Evolutionary conservation across 2,888 invertebrate genomes (phyloP).

Genomic region (Caenorhabditis macrosperma): DNA sequence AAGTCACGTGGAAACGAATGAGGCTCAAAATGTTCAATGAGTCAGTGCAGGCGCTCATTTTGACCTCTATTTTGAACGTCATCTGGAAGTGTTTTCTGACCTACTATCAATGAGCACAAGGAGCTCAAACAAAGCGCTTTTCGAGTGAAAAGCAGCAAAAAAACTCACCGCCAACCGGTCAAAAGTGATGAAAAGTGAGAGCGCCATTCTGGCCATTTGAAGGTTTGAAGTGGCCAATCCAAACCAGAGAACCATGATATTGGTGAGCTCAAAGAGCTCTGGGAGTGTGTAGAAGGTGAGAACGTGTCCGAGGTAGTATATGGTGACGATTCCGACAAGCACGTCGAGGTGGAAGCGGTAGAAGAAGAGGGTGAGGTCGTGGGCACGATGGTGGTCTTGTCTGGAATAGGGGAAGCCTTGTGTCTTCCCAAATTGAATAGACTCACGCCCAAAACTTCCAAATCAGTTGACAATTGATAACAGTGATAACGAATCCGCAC

Average conservation of each 20-base stretch:
- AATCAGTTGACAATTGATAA: constrained; percentile 22
- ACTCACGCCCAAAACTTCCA: constrained; percentile 20
- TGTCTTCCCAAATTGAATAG: background rate
- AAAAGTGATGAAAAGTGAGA: constrained; percentile 21
- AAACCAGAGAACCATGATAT: constrained; percentile 45
- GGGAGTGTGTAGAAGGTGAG: constrained; percentile 9
- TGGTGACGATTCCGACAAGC: constrained; percentile 18
- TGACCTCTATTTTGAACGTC: too few relatives aligned
- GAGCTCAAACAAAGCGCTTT: too few relatives aligned
- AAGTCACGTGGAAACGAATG: background rate
- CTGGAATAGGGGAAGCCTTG: too few relatives aligned
- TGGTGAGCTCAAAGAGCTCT: constrained; percentile 6
- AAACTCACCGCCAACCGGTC: constrained; percentile 31
- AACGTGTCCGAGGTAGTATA: constrained; percentile 26
- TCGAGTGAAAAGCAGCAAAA: too few relatives aligned
- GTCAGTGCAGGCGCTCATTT: too few relatives aligned
- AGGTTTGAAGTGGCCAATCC: constrained; percentile 34
- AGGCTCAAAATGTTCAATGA: too few relatives aligned
- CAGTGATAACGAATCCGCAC: constrained; percentile 14
- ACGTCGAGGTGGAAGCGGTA: constrained; percentile 38
- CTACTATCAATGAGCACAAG: too few relatives aligned
- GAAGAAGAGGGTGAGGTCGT: constrained; percentile 27
- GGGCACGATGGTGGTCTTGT: constrained; percentile 14
- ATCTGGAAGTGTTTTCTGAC: background rate
- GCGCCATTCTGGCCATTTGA: constrained; percentile 34